Evolutionary conservation across 1,140 invertebrate genomes (phyloP), one percentile per base, ranked within the genome.

Genomic region (Anastrepha obliqua): DNA sequence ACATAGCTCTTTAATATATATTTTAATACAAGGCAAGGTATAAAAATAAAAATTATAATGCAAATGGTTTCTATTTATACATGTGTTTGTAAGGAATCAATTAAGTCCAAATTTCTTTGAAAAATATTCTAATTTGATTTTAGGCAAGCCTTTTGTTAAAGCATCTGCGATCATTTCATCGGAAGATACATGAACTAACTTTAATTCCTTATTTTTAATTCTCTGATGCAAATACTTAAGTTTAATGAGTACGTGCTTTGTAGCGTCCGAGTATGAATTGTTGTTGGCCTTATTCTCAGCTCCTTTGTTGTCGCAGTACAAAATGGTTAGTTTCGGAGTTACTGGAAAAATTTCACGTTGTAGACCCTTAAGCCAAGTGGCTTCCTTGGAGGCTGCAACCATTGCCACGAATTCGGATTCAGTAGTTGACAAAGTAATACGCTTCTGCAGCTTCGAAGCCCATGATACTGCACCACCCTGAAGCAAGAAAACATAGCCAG

Each of bases 391-490:
- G 3, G 85, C 87, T 67, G 62, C 47, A n/a, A 20, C 44, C 51
- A 88, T 42, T 29, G 87, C 17, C 81, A 88, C 67, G 55, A 70
- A 88, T 62, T 88, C 87, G 17, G 87, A 87, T 85, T 88, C 85
- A 8, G 90, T 91, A 15, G 90, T 90, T 4, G 93, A 94, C 15
- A 94, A 60, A 29, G 29, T 29, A 29, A 29, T 29, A 29, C 29
- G 29, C 29, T 29, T 29, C 29, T 9, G 93, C 90, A 13, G 92
- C 64, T 86, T 86, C 29, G 85, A 62, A 20, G 17, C 42, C 85
- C 85, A 88, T 4, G 81, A 86, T 51, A 88, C 59, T 86, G 87
- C 60, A 7, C 47, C 85, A 55, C 55, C 44, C 51, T 86, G 81
- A 64, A 86, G 59, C 67, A 89, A 8, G 88, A 89, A 88, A 13